These are phyloP conservation scores for Oreotrochilus melanogaster DNA, from an alignment of 2,113 vertebrate genomes.

Conservation along the genomic window DNA sequence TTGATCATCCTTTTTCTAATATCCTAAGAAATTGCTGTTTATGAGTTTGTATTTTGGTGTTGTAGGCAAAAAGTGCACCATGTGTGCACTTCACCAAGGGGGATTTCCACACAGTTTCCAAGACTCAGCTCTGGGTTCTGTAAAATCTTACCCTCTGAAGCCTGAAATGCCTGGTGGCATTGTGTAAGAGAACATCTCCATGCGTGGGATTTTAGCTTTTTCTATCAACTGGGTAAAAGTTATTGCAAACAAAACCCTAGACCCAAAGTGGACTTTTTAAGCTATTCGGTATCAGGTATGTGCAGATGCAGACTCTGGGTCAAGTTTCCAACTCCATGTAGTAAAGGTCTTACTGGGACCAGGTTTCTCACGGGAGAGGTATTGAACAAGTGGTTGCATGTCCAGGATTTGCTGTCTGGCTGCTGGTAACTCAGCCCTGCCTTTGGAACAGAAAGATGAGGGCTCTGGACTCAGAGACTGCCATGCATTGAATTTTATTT, in stretches of 20 bases:
- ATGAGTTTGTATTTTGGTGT: not conserved
- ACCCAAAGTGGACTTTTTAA: not conserved
- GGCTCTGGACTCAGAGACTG: not conserved
- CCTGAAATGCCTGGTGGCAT: not conserved
- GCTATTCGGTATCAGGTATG: not conserved
- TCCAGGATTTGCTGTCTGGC: not conserved
- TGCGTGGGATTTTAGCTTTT: not conserved
- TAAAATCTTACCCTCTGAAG: not conserved
- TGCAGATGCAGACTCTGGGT: not conserved
- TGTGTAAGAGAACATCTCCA: not conserved
- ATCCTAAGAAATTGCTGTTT: not conserved
- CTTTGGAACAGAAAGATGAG: not conserved
- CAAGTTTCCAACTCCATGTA: not conserved
- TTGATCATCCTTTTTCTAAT: not conserved
- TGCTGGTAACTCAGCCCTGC: not conserved
- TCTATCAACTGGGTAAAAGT: not conserved
- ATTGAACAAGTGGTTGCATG: not conserved
- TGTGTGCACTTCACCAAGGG: rapidly evolving
- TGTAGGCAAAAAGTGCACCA: not conserved
- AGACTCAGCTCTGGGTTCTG: not conserved
- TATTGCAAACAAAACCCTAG: not conserved
- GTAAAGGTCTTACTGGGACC: not conserved
- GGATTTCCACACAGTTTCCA: not conserved
- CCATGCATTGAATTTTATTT: not conserved
- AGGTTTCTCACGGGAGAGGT: not conserved